These are phyloP conservation scores for Podarcis muralis DNA, from an alignment of 2,113 vertebrate species.

Conservation along the genomic window DNA sequence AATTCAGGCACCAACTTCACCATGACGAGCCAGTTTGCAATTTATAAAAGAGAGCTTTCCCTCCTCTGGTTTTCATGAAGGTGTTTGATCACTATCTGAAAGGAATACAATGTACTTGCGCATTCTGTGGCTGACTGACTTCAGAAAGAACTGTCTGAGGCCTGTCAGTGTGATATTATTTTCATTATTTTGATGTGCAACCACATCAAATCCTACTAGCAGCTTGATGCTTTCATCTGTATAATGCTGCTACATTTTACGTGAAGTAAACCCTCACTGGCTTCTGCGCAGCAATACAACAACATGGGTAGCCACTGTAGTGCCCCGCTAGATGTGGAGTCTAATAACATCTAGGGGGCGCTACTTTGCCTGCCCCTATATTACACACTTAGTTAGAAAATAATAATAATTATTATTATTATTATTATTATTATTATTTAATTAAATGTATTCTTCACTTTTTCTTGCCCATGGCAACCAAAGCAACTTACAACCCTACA, in stretches of 20 bases:
- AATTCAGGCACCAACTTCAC: neutral
- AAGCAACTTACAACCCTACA: too few relatives aligned
- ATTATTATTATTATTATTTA: too few relatives aligned
- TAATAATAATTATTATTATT: too few relatives aligned
- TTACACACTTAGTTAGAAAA: neutral
- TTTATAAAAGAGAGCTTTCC: neutral
- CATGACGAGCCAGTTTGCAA: neutral
- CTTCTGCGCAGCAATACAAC: neutral
- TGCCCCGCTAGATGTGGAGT: too few relatives aligned
- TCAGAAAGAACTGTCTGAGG: neutral
- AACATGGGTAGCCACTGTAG: too few relatives aligned
- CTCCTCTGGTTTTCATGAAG: neutral
- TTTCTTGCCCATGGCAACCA: too few relatives aligned
- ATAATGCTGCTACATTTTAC: neutral
- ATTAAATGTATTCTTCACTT: too few relatives aligned
- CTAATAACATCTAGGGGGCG: too few relatives aligned
- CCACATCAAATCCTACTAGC: neutral
- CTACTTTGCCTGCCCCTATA: neutral
- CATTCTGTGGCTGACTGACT: neutral
- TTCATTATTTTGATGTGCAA: slow-evolving; percentile 3
- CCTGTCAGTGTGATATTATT: neutral
- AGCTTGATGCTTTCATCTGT: neutral
- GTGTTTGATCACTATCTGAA: neutral
- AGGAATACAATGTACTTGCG: neutral
- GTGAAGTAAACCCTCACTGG: neutral